phyloP scores from a whole-genome alignment of 2,888 invertebrate genomes.

The Cryptocheilus praepositus region DNA sequence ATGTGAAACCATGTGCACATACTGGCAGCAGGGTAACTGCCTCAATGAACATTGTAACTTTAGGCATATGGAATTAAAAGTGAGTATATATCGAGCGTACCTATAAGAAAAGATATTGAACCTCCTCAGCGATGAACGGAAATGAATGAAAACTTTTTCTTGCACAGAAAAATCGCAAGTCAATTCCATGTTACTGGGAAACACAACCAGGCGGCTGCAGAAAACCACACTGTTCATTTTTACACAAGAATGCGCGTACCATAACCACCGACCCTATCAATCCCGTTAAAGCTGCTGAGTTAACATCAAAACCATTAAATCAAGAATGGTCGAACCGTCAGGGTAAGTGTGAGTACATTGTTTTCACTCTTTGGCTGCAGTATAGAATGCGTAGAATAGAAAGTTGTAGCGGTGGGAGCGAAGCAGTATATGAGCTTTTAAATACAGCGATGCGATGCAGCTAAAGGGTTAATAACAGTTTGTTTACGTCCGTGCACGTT shows the following conservation, averaged over 20 bases:
- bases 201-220: conserved; percentile 89
- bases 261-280: conserved; percentile 57
- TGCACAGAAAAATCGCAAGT: conserved; percentile 86
- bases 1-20: conserved; percentile 87
- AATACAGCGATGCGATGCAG: too few relatives aligned
- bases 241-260: conserved; percentile 77
- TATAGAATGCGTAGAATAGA: background rate
- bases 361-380: background rate
- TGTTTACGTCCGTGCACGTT: too few relatives aligned
- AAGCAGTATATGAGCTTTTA: too few relatives aligned
- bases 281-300: conserved; percentile 60
- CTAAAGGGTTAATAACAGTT: too few relatives aligned
- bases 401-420: background rate
- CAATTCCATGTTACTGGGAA: conserved; percentile 92
- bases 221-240: conserved; percentile 90
- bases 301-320: conserved; percentile 63
- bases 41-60: conserved; percentile 86
- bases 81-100: conserved; percentile 68
- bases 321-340: conserved; percentile 70
- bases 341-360: conserved; percentile 53
- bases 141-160: conserved; percentile 20
- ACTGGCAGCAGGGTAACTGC: conserved; percentile 90
- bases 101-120: background rate
- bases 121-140: background rate
- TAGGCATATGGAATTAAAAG: conserved; percentile 90